phyloP scores from a whole-genome alignment of 2,113 vertebrate species.

The Solenodon paradoxus region DNA sequence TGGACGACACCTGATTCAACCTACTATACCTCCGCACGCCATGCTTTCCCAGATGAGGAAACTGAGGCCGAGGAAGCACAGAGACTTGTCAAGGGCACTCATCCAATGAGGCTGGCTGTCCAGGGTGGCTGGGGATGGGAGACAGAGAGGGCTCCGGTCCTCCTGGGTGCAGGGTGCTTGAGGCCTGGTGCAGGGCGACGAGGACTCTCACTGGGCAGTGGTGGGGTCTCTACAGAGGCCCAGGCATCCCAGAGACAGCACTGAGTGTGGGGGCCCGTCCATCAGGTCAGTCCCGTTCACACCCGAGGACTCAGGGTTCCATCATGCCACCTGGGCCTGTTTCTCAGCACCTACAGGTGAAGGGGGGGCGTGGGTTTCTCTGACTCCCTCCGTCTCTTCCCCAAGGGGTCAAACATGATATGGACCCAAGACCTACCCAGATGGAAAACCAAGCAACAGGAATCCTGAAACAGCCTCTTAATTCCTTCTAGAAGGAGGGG shows the following conservation, averaged over 20 bases:
- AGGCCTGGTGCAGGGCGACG: not conserved
- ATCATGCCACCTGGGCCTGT: not conserved
- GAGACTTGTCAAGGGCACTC: not conserved
- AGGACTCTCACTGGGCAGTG: not conserved
- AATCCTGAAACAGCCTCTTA: not conserved
- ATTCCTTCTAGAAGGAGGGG: not conserved
- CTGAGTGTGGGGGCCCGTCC: fast-evolving
- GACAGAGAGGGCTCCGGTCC: not conserved
- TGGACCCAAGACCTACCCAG: not conserved
- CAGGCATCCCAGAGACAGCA: not conserved
- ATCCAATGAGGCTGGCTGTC: not conserved
- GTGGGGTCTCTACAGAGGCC: not conserved
- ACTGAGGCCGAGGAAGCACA: not conserved
- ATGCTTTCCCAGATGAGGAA: not conserved
- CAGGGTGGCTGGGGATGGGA: not conserved
- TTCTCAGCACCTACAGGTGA: not conserved
- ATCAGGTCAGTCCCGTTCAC: not conserved
- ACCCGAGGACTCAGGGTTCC: not conserved
- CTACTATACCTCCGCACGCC: not conserved
- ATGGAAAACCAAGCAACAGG: not conserved
- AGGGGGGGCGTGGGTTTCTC: no score
- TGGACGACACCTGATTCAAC: not conserved
- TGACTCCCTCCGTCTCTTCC: no score
- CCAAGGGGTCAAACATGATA: not conserved
- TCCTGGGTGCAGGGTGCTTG: not conserved